These are phyloP conservation scores for Hyles euphorbiae DNA, from an alignment of 1,140 invertebrate genomes.

Conservation along the genomic window DNA sequence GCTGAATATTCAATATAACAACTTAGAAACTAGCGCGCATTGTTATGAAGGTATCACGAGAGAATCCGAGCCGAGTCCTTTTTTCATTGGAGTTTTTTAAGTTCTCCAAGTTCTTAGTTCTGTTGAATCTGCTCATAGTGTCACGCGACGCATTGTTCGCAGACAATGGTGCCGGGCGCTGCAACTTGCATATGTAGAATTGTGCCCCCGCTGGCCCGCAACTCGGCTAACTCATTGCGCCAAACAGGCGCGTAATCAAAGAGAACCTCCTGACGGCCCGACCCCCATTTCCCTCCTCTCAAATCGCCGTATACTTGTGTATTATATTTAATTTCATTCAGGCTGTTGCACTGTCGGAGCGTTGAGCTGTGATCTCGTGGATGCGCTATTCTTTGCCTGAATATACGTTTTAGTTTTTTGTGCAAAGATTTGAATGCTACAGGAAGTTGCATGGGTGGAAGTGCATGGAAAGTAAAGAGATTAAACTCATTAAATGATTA, in stretches of 20 bases:
- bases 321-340: constrained; percentile 1
- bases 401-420: too few species aligned
- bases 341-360: too few species aligned
- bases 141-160: constrained; percentile 53
- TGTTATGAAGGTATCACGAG: too few species aligned
- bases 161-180: constrained; percentile 40
- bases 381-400: too few species aligned
- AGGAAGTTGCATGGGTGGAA: too few species aligned
- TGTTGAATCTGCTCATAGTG: constrained; percentile 44
- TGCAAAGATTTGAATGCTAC: too few species aligned
- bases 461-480: too few species aligned
- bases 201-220: constrained; percentile 38
- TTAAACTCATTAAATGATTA: too few species aligned
- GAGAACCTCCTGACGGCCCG: not conserved
- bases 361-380: too few species aligned
- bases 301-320: not conserved
- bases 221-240: constrained; percentile 46
- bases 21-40: too few species aligned
- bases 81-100: constrained; percentile 47
- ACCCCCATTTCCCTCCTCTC: constrained; percentile 3
- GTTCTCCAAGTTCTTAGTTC: constrained; percentile 47
- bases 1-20: too few species aligned
- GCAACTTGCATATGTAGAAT: constrained; percentile 41
- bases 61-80: not conserved
- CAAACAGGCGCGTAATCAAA: constrained; percentile 36